A percentile compares a stretch with the other conserved stretches of the same genome.
Conservation (phyloP, 2,113 vertebrate species). For the Calypte anna region DNA sequence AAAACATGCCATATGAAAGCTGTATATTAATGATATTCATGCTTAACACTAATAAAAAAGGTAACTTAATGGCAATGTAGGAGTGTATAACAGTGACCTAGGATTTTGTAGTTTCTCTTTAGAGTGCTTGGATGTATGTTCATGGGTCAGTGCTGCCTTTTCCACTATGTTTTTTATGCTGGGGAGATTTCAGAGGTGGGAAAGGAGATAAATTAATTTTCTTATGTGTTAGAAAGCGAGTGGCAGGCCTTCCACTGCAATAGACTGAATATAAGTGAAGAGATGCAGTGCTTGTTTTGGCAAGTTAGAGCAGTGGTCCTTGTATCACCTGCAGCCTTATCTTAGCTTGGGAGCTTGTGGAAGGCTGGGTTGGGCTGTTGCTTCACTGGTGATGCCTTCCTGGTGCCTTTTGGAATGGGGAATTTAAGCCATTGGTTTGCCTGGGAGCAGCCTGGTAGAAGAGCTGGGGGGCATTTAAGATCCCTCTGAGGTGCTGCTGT, state of each 20-base stretch:
- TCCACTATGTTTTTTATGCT: not conserved
- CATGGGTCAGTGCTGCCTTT: not conserved
- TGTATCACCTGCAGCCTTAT: rapidly evolving
- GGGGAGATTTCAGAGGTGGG: not conserved
- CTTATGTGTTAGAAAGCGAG: not conserved
- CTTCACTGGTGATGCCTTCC: not conserved
- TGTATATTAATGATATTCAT: not conserved
- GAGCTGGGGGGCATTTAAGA: not conserved
- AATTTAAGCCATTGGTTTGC: not conserved
- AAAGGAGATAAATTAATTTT: not conserved
- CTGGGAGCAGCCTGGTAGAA: not conserved
- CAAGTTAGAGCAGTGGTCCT: not conserved
- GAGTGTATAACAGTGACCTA: not conserved
- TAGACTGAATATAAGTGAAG: not conserved
- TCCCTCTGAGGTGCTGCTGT: not conserved
- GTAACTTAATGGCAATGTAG: not conserved
- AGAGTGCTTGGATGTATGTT: not conserved
- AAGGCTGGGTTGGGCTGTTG: not conserved
- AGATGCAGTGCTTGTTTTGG: not conserved
- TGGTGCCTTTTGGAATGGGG: not conserved
- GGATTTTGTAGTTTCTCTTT: not conserved
- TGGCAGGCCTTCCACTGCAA: not conserved
- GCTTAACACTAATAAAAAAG: not conserved
- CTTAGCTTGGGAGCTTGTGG: not conserved
- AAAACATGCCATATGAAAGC: not conserved